A percentile compares a stretch with the other conserved stretches of the same genome.
phyloP scores from a whole-genome alignment of 2,113 vertebrate species.

The Chrysemys picta region DNA sequence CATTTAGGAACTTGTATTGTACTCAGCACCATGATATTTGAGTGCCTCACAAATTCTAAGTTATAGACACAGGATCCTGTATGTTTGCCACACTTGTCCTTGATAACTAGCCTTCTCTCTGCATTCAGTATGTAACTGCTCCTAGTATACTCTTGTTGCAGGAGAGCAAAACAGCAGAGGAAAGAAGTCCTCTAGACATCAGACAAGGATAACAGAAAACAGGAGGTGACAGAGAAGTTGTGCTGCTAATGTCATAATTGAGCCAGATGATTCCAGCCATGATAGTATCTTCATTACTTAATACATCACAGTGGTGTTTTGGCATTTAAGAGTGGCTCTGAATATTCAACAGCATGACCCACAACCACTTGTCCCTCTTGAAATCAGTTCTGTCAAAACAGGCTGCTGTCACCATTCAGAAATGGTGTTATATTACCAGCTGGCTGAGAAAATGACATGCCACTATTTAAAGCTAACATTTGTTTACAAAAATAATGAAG shows the following conservation, averaged over 20 bases:
- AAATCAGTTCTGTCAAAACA: not conserved
- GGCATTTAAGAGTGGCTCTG: not conserved
- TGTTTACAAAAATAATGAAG: conserved; percentile 20
- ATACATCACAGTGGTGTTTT: not conserved
- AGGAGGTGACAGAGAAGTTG: conserved; percentile 3
- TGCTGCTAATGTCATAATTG: not conserved
- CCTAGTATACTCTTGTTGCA: not conserved
- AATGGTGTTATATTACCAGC: conserved; percentile 3
- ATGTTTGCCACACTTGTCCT: not conserved
- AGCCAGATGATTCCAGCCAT: not conserved
- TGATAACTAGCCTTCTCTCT: not conserved
- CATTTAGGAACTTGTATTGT: not conserved
- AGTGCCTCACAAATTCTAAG: not conserved
- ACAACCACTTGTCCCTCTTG: not conserved
- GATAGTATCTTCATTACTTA: not conserved
- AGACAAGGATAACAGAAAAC: not conserved
- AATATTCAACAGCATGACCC: rapidly evolving
- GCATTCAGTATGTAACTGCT: rapidly evolving
- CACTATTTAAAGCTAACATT: conserved; percentile 38
- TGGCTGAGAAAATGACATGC: conserved; percentile 42
- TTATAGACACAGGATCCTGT: not conserved
- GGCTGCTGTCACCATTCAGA: not conserved
- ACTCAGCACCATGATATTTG: not conserved
- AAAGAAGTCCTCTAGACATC: conserved; percentile 1
- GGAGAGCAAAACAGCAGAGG: not conserved